Evolutionary conservation across 2,797 vertebrate species (phyloP).

Genomic region (Sylvilagus floridanus): DNA sequence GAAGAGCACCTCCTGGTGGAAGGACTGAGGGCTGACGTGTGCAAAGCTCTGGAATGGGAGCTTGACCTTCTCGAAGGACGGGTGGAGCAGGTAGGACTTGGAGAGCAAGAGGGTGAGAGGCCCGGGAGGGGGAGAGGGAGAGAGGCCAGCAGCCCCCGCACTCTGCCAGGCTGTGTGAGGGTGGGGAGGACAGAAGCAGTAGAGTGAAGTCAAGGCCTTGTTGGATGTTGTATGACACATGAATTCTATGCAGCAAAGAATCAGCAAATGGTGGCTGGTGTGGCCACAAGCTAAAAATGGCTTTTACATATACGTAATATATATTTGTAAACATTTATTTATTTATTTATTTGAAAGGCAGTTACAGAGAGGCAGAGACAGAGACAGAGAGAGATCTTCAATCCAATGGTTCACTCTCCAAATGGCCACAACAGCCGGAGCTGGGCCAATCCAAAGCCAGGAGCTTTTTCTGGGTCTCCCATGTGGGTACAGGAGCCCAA

Average conservation of each 20-base stretch:
- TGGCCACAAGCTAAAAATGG: not conserved
- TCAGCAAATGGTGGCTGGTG: not conserved
- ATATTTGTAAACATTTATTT: too few species aligned
- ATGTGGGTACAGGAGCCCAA: too few species aligned
- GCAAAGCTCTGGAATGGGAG: not conserved
- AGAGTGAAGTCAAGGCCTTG: not conserved
- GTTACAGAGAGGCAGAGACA: too few species aligned
- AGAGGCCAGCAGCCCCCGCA: not conserved
- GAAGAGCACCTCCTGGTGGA: not conserved
- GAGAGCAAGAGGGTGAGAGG: not conserved
- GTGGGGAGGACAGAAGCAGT: not conserved
- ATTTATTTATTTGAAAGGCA: too few species aligned
- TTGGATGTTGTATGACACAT: not conserved
- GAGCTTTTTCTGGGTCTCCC: too few species aligned
- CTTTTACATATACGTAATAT: not conserved
- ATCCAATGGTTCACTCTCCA: too few species aligned
- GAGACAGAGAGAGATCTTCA: too few species aligned
- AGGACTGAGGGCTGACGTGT: not conserved
- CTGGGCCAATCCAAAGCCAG: too few species aligned
- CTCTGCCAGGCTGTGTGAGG: not conserved
- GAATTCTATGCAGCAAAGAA: not conserved
- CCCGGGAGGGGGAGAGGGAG: not conserved
- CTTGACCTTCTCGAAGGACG: constrained; percentile 39
- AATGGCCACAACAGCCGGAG: too few species aligned
- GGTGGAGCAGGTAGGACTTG: not conserved